A percentile compares a stretch with the other conserved stretches of the same genome.
These are phyloP conservation scores for Apotomis betuletana DNA, from an alignment of 2,888 invertebrate species.

Conservation along the genomic window DNA sequence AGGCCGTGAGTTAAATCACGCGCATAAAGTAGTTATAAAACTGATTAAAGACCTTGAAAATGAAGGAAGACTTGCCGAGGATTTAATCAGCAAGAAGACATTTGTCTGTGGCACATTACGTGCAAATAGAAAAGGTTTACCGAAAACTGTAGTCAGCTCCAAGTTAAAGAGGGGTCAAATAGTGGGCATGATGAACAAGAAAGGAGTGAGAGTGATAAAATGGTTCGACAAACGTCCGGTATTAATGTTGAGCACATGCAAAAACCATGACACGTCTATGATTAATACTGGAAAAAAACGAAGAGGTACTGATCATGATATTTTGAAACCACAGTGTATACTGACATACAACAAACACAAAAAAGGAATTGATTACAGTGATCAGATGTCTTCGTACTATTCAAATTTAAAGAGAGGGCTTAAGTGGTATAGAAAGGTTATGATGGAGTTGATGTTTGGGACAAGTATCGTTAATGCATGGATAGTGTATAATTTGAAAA, in stretches of 20 bases:
- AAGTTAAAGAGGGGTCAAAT: constrained; percentile 29
- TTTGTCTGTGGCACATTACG: constrained; percentile 11
- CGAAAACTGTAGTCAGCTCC: constrained; percentile 5
- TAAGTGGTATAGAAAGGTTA: constrained; percentile 47
- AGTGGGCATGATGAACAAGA: constrained; percentile 37
- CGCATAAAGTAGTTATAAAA: neutral
- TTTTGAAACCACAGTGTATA: constrained; percentile 23
- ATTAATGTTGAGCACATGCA: constrained; percentile 42
- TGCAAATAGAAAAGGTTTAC: constrained; percentile 6
- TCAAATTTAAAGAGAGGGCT: constrained; percentile 43
- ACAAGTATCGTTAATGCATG: constrained; percentile 44
- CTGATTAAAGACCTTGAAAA: constrained; percentile 13
- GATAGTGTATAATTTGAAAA: constrained; percentile 33
- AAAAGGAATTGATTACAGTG: constrained; percentile 45
- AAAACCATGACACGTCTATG: constrained; percentile 35
- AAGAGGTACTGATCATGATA: constrained; percentile 2
- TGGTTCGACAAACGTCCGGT: constrained; percentile 43
- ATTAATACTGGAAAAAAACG: constrained; percentile 37
- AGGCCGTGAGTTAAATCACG: constrained; percentile 10
- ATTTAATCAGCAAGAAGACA: constrained; percentile 7
- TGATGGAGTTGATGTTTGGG: constrained; percentile 45
- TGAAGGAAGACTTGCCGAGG: constrained; percentile 4
- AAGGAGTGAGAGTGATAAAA: constrained; percentile 45
- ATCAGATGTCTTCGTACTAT: constrained; percentile 47
- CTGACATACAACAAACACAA: constrained; percentile 44